Percentiles rank a stretch among this genome's conserved stretches.
phyloP scores from a whole-genome alignment of 2,113 vertebrate genomes.

The Machaerirhynchus nigripectus region DNA sequence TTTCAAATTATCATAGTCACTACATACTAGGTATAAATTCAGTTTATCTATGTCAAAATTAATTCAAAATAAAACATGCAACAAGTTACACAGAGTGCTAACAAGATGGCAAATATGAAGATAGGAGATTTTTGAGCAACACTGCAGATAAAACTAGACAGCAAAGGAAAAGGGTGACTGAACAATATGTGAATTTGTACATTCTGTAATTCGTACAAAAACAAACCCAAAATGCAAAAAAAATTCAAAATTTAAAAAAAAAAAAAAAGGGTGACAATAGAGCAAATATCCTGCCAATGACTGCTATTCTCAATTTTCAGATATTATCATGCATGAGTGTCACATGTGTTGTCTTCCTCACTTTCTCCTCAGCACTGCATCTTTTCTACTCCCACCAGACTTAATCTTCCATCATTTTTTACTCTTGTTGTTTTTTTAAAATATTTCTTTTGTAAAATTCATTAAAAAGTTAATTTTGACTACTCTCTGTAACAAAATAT shows the following conservation, averaged over 20 bases:
- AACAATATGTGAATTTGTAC: neutral
- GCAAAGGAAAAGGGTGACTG: neutral
- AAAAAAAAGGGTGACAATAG: accelerated
- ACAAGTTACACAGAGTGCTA: neutral
- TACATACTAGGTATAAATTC: neutral
- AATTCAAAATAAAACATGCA: neutral
- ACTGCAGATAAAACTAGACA: neutral
- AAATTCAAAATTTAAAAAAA: neutral
- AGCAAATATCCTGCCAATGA: neutral
- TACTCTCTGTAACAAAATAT: neutral
- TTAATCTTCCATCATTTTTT: neutral
- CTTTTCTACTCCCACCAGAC: neutral
- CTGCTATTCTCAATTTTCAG: neutral
- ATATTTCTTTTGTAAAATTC: neutral
- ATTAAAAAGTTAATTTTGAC: neutral
- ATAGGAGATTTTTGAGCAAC: neutral
- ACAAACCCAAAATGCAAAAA: neutral
- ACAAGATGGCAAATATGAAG: neutral
- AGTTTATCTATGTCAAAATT: neutral
- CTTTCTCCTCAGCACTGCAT: neutral
- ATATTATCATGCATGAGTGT: neutral
- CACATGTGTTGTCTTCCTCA: neutral
- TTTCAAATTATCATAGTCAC: neutral
- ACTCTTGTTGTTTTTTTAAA: neutral
- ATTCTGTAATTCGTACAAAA: neutral